A percentile compares a stretch with the other conserved stretches of the same genome.
Evolutionary conservation across 1,140 invertebrate genomes (phyloP).

Genomic region (Diorhabda carinulata): DNA sequence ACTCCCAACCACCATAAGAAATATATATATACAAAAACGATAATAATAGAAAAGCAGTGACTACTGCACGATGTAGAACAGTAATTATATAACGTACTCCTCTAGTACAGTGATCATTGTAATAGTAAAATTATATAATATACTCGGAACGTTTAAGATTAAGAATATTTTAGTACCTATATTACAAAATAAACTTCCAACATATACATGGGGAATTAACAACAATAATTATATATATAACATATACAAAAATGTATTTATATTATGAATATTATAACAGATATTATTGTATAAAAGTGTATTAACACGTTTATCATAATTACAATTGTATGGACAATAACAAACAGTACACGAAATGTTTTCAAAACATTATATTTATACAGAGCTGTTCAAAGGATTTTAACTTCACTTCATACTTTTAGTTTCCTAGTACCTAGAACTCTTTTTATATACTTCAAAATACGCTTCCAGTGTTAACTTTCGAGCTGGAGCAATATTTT

Average conservation of each 20-base stretch:
- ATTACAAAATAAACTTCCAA: constrained; percentile 5
- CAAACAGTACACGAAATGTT: background rate
- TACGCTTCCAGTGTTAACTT: too few species aligned
- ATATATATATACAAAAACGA: constrained; percentile 17
- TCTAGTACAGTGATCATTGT: too few species aligned
- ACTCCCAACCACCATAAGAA: constrained; percentile 43
- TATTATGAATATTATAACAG: background rate
- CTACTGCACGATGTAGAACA: too few species aligned
- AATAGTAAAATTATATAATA: too few species aligned
- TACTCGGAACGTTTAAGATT: too few species aligned
- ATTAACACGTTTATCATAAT: background rate
- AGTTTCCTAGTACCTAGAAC: too few species aligned
- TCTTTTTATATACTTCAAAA: too few species aligned
- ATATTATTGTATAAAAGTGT: background rate
- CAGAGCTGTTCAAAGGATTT: too few species aligned
- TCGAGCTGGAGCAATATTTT: too few species aligned
- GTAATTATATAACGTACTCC: too few species aligned
- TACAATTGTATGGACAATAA: background rate
- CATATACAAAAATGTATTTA: background rate
- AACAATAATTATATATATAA: background rate
- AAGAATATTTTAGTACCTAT: background rate
- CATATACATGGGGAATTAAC: background rate
- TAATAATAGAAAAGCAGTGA: constrained; percentile 15
- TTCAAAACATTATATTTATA: background rate
- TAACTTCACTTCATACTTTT: too few species aligned